Conservation (phyloP, 2,113 vertebrate genomes). For the Nothobranchius furzeri region DNA sequence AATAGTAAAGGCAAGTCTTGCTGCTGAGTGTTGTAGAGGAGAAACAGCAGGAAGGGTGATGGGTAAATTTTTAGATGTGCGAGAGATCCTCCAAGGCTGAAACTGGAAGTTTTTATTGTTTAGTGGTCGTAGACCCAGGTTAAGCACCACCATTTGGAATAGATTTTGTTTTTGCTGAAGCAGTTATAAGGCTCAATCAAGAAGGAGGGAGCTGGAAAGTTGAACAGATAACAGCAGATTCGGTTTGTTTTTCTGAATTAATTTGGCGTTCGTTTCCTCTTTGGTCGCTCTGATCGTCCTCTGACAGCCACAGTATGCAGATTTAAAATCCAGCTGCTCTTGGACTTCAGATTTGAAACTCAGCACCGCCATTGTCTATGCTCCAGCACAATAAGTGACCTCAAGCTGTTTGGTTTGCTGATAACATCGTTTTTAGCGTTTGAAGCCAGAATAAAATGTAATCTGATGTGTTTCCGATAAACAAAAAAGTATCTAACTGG, state of each 20-base stretch:
- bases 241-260: slow-evolving; percentile 38
- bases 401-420: slow-evolving; percentile 9
- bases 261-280: neutral
- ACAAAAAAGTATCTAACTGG: too few species aligned
- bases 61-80: slow-evolving; percentile 38
- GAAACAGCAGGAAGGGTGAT: neutral
- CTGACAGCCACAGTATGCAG: slow-evolving; percentile 17
- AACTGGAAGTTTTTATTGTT: slow-evolving; percentile 51
- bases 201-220: slow-evolving; percentile 36
- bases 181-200: slow-evolving; percentile 46
- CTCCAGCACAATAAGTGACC: neutral
- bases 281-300: slow-evolving; percentile 14
- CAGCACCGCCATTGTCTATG: too few species aligned
- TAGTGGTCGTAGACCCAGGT: slow-evolving; percentile 63
- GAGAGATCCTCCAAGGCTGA: slow-evolving; percentile 45
- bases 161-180: slow-evolving; percentile 42
- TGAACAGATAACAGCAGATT: slow-evolving; percentile 37
- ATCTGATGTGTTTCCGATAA: neutral
- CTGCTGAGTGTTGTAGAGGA: slow-evolving; percentile 50
- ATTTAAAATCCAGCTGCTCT: slow-evolving; percentile 9
- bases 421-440: slow-evolving; percentile 8
- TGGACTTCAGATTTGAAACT: neutral
- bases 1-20: slow-evolving; percentile 52
- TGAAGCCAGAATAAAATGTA: slow-evolving; percentile 29
- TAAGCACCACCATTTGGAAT: slow-evolving; percentile 65